phyloP scores from a whole-genome alignment of 2,113 vertebrate species.

The Emydura subglobosa region DNA sequence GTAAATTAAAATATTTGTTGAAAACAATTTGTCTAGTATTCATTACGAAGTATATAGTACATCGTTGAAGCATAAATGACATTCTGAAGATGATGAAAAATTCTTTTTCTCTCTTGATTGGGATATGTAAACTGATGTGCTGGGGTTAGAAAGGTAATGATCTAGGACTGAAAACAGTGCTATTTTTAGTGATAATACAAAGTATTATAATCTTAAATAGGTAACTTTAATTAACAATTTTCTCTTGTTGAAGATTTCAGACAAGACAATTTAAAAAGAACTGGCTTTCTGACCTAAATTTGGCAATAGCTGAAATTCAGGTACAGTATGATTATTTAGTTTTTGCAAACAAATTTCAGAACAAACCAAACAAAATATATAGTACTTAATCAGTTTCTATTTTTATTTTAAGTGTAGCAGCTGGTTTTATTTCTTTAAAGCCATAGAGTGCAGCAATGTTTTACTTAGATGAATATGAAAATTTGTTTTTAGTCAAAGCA shows the following conservation, averaged over 20 bases:
- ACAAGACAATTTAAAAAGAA: slow-evolving; percentile 59
- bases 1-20: not conserved
- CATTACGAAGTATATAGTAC: not conserved
- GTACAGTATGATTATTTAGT: slow-evolving; percentile 61
- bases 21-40: not conserved
- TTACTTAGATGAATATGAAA: not conserved
- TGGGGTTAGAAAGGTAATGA: not conserved
- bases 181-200: not conserved
- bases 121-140: not conserved
- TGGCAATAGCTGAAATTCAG: slow-evolving; percentile 81
- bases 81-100: not conserved
- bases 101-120: not conserved
- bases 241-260: slow-evolving; percentile 71
- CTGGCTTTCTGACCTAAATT: slow-evolving; percentile 75
- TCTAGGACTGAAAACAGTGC: not conserved
- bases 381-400: not conserved
- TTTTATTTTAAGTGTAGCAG: not conserved
- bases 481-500: not conserved
- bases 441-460: not conserved
- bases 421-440: not conserved
- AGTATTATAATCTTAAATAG: not conserved
- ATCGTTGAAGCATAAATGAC: not conserved
- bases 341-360: not conserved
- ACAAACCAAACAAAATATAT: not conserved
- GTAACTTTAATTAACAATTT: not conserved